Evolutionary conservation across 2,888 invertebrate genomes (phyloP).

Genomic region (Baronia brevicornis): DNA sequence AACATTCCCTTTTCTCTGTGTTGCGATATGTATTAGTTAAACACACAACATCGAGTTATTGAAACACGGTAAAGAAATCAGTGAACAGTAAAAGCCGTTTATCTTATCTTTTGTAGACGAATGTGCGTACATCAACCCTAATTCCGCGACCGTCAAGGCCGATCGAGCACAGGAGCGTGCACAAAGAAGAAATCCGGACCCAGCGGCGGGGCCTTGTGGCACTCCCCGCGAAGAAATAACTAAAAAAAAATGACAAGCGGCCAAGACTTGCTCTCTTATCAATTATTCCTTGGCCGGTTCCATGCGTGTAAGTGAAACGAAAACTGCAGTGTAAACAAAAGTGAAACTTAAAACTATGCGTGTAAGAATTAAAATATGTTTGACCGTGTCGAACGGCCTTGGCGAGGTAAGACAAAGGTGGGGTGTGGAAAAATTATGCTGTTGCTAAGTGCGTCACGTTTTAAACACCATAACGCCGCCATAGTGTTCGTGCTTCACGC

Average conservation of each 20-base stretch:
- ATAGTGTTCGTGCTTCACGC: too few species aligned
- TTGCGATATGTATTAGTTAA: too few species aligned
- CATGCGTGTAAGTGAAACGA: slow-evolving; percentile 27
- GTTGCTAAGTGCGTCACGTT: slow-evolving; percentile 48
- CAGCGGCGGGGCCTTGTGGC: slow-evolving; percentile 21
- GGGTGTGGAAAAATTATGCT: slow-evolving; percentile 36
- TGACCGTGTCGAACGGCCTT: slow-evolving; percentile 32
- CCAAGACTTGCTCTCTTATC: slow-evolving; percentile 33
- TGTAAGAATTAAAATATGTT: slow-evolving; percentile 10
- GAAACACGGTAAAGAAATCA: slow-evolving; percentile 9
- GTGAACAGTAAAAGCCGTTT: slow-evolving; percentile 7
- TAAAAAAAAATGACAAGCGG: slow-evolving; percentile 27
- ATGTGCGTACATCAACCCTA: slow-evolving; percentile 14
- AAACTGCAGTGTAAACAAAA: slow-evolving; percentile 8
- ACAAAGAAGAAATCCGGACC: slow-evolving; percentile 21
- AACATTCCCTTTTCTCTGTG: too few species aligned
- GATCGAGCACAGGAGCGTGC: slow-evolving; percentile 5
- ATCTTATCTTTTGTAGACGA: slow-evolving; percentile 10
- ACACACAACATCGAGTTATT: too few species aligned
- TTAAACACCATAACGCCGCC: too few species aligned
- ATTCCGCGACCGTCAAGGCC: slow-evolving; percentile 21
- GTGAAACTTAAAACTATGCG: slow-evolving; percentile 7
- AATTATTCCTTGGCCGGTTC: slow-evolving; percentile 35
- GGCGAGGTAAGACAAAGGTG: slow-evolving; percentile 37
- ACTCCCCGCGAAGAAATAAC: slow-evolving; percentile 22